A percentile compares a stretch with the other conserved stretches of the same genome.
Evolutionary conservation across 2,888 invertebrate genomes (phyloP).

Genomic region (Apomyelois bistriatella): DNA sequence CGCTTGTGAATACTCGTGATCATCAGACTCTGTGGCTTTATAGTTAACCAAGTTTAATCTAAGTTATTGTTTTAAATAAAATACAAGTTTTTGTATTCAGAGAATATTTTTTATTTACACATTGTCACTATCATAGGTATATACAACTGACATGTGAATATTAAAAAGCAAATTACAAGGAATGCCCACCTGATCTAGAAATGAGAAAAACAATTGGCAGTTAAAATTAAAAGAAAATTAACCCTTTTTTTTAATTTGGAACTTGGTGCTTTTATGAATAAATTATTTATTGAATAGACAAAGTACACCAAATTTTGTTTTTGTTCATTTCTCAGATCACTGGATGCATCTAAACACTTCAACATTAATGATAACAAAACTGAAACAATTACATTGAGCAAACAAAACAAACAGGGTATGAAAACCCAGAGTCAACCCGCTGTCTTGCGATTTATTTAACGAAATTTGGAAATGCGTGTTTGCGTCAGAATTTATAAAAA

Average conservation of each 20-base stretch:
- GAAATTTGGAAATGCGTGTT: too few relatives aligned
- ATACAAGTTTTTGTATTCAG: constrained; percentile 48
- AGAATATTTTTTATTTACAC: constrained; percentile 76
- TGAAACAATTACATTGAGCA: constrained; percentile 32
- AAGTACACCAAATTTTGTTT: neutral
- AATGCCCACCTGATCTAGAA: constrained; percentile 6
- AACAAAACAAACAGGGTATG: constrained; percentile 45
- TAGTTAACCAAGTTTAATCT: constrained; percentile 16
- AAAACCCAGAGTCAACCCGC: constrained; percentile 22
- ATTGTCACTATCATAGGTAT: constrained; percentile 59
- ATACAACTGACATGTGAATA: constrained; percentile 55
- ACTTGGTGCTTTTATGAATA: neutral
- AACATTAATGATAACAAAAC: constrained; percentile 30
- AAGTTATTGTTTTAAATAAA: constrained; percentile 53
- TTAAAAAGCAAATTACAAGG: constrained; percentile 38
- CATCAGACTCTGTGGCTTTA: constrained; percentile 16
- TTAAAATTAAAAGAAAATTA: neutral
- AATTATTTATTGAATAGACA: neutral
- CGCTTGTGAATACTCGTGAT: neutral
- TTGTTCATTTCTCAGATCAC: constrained; percentile 14
- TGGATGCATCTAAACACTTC: constrained; percentile 27
- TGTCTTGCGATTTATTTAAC: too few relatives aligned
- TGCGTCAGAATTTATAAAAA: too few relatives aligned
- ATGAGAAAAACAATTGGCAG: neutral
- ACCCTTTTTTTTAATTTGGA: neutral